These are phyloP conservation scores for Rhea pennata DNA, from an alignment of 2,113 vertebrate genomes.

Conservation along the genomic window DNA sequence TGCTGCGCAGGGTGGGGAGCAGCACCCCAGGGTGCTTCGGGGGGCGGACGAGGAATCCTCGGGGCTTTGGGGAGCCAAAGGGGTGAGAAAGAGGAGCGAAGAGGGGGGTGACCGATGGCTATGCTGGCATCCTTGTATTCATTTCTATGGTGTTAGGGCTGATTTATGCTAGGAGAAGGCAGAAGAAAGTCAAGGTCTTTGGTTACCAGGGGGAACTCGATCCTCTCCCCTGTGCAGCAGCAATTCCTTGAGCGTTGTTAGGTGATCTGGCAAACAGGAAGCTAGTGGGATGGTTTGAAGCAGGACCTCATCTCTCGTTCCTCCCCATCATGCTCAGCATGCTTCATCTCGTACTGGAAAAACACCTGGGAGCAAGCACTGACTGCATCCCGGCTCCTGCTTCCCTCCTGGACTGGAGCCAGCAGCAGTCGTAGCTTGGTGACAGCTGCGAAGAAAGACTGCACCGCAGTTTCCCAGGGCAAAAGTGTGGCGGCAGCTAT, in stretches of 20 bases:
- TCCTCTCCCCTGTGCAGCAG: neutral
- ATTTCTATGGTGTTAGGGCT: neutral
- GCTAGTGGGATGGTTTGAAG: neutral
- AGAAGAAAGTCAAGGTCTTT: neutral
- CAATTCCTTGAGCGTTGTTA: neutral
- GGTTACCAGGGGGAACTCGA: neutral
- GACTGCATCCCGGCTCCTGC: neutral
- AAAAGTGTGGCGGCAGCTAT: neutral
- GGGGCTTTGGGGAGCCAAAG: neutral
- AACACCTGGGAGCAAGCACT: neutral
- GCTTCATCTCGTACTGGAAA: neutral
- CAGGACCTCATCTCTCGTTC: neutral
- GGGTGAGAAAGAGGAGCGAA: neutral
- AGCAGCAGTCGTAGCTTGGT: neutral
- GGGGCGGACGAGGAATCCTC: neutral
- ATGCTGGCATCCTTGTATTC: fast-evolving
- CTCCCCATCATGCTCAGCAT: neutral
- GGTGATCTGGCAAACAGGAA: neutral
- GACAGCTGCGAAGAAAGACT: neutral
- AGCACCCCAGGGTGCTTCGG: neutral
- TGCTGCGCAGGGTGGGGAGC: neutral
- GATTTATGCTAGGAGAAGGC: neutral
- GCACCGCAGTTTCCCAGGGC: neutral
- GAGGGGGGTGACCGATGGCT: neutral
- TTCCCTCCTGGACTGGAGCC: neutral